Conservation (phyloP, 2,113 vertebrate genomes). For the Engystomops pustulosus region DNA sequence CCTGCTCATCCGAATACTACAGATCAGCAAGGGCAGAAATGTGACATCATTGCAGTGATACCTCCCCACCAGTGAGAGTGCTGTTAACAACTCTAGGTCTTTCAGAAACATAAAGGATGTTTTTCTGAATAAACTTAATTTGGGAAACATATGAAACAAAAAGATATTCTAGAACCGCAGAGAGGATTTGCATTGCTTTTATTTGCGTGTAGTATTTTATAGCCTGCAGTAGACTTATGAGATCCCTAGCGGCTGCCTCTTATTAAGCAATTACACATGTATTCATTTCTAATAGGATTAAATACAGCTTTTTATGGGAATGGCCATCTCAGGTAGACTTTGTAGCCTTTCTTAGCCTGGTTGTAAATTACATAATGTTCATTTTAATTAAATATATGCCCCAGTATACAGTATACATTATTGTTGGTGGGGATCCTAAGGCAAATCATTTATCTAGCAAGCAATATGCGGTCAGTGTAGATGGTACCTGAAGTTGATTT, state of each 20-base stretch:
- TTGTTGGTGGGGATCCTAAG: background rate
- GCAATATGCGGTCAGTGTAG: background rate
- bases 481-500: conserved; percentile 63
- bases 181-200: conserved; percentile 9
- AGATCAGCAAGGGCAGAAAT: no score
- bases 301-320: conserved; percentile 68
- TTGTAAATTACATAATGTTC: conserved; percentile 30
- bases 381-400: background rate
- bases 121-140: no score
- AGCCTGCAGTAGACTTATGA: conserved; percentile 59
- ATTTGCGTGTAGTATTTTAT: conserved; percentile 33
- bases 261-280: conserved; percentile 85
- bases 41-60: no score
- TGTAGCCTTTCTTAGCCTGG: conserved; percentile 15
- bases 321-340: conserved; percentile 18
- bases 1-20: no score
- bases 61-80: no score
- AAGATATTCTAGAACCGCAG: background rate
- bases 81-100: no score
- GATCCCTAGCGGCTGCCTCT: conserved; percentile 77
- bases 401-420: background rate
- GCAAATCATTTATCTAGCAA: background rate
- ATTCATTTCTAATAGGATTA: conserved; percentile 81
- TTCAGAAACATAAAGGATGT: no score
- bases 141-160: no score